Evolutionary conservation across 2,797 vertebrate species (phyloP).

Genomic region (Distichodus sexfasciatus): DNA sequence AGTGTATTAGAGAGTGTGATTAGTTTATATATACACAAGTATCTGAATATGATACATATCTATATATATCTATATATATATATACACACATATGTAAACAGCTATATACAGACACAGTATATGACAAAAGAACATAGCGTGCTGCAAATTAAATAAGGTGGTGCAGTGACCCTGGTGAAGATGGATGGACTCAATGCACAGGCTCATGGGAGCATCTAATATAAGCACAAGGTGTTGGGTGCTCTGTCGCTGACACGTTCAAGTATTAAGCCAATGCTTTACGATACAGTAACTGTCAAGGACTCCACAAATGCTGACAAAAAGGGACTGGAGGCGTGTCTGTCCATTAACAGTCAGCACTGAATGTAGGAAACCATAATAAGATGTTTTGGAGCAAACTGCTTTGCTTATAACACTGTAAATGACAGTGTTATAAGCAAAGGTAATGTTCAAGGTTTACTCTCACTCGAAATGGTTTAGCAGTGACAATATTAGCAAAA

Average conservation of each 20-base stretch:
- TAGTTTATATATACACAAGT: background rate
- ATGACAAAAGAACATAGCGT: background rate
- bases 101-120: background rate
- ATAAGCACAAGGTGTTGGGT: conserved; percentile 1
- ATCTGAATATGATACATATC: background rate
- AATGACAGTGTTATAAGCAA: no score
- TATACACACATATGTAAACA: no score
- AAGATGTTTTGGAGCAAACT: no score
- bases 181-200: conserved; percentile 35
- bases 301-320: no score
- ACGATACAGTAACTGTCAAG: conserved; percentile 25
- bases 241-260: conserved; percentile 14
- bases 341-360: no score
- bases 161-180: conserved; percentile 45
- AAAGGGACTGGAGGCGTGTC: no score
- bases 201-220: conserved; percentile 19
- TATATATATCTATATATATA: no score
- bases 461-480: no score
- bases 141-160: background rate
- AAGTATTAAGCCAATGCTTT: conserved; percentile 25
- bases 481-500: no score
- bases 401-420: no score
- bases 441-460: no score
- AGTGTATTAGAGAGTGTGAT: background rate
- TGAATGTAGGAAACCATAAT: no score